These are phyloP conservation scores for Rhagophthalmus giganteus DNA, from an alignment of 2,888 invertebrate genomes.

Conservation along the genomic window DNA sequence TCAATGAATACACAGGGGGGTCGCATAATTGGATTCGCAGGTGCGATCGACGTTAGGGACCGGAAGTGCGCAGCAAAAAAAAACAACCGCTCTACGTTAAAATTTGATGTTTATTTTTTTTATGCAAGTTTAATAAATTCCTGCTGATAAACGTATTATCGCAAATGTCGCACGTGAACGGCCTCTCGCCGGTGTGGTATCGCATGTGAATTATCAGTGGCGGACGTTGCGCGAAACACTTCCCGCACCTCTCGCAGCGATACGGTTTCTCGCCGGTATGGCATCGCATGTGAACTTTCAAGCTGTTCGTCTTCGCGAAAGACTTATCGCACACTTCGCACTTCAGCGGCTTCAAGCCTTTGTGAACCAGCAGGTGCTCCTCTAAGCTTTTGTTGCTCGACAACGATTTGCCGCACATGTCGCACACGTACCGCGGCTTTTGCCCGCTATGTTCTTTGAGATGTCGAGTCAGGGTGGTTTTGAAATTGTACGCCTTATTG, in stretches of 20 bases:
- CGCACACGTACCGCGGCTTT: slow-evolving; percentile 37
- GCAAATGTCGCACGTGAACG: slow-evolving; percentile 42
- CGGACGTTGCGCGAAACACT: slow-evolving; percentile 44
- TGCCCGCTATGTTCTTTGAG: neutral
- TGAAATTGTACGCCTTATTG: neutral
- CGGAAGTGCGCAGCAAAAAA: too few species aligned
- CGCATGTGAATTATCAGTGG: slow-evolving; percentile 17
- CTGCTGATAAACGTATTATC: slow-evolving; percentile 43
- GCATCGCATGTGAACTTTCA: slow-evolving; percentile 49
- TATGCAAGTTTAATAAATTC: slow-evolving; percentile 41
- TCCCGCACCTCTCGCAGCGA: slow-evolving; percentile 44
- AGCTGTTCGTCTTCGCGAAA: slow-evolving; percentile 44
- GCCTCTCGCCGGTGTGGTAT: slow-evolving; percentile 45
- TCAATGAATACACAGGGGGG: too few species aligned
- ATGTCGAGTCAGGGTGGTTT: neutral
- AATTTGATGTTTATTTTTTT: slow-evolving; percentile 38
- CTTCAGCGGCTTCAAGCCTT: slow-evolving; percentile 42
- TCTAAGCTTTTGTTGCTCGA: slow-evolving; percentile 41
- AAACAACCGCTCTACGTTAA: too few species aligned
- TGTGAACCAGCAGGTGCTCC: slow-evolving; percentile 53
- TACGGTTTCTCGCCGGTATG: slow-evolving; percentile 52
- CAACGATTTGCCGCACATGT: slow-evolving; percentile 46
- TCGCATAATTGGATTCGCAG: too few species aligned
- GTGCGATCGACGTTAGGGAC: too few species aligned
- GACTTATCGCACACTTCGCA: slow-evolving; percentile 48